These are phyloP conservation scores for Plecturocebus donacophilus DNA, from an alignment of 2,113 vertebrate genomes.

Conservation along the genomic window DNA sequence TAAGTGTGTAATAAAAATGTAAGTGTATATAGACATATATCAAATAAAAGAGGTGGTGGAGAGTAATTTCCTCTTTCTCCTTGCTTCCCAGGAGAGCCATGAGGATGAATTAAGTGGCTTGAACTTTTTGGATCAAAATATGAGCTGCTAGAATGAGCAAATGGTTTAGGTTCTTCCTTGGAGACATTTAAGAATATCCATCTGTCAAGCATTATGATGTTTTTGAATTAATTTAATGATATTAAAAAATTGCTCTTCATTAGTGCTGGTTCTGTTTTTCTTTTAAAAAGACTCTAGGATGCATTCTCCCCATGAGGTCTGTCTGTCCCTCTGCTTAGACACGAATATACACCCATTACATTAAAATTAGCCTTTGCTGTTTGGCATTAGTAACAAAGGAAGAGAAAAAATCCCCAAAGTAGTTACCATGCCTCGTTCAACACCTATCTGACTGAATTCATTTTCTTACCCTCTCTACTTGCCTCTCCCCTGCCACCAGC, in stretches of 20 bases:
- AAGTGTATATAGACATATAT: background rate
- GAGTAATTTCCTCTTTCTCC: constrained; percentile 21
- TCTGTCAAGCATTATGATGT: constrained; percentile 43
- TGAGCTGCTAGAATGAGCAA: background rate
- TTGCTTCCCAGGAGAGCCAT: constrained; percentile 16
- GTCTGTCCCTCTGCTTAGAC: background rate
- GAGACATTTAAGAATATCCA: constrained; percentile 49
- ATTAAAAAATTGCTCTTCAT: constrained; percentile 15
- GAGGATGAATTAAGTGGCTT: constrained; percentile 61
- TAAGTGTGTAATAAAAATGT: background rate
- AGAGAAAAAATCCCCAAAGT: background rate
- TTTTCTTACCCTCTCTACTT: background rate
- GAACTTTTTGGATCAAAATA: constrained; percentile 63
- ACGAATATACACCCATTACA: background rate
- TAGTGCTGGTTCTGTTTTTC: background rate
- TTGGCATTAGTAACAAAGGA: background rate
- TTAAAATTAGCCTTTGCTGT: constrained; percentile 4
- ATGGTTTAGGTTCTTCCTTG: constrained; percentile 15
- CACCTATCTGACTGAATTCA: background rate
- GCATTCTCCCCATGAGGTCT: background rate
- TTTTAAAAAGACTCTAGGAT: constrained; percentile 19
- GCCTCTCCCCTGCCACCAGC: background rate
- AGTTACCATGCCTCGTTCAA: background rate
- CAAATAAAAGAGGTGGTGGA: background rate
- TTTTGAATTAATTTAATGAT: constrained; percentile 37